Percentiles rank a stretch among this genome's conserved stretches.
Conservation (phyloP, 2,888 invertebrate genomes). For the Melanophora roralis region DNA sequence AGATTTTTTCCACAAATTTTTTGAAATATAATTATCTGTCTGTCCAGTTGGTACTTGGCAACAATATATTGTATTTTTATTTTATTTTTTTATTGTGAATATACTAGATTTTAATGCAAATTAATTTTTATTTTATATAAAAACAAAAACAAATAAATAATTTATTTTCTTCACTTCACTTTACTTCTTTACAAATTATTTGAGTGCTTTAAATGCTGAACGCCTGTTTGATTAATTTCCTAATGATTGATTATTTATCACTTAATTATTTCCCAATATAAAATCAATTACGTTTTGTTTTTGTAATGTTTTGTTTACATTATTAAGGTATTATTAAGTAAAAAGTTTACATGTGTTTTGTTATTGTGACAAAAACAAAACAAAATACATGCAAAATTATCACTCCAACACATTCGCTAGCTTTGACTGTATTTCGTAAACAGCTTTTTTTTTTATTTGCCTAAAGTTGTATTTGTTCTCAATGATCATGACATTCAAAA, state of each 20-base stretch:
- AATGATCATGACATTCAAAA: slow-evolving; percentile 49
- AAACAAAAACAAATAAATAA: slow-evolving; percentile 3
- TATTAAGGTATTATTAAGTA: too few species aligned
- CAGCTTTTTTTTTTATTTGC: neutral
- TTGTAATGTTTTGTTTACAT: too few species aligned
- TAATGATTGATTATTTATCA: slow-evolving; percentile 72
- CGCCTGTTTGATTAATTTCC: slow-evolving; percentile 72
- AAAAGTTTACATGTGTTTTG: too few species aligned
- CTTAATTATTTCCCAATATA: slow-evolving; percentile 66
- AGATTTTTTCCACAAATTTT: neutral
- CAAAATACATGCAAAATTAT: too few species aligned
- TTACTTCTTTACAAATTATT: neutral
- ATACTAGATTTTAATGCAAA: neutral
- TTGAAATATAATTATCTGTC: neutral
- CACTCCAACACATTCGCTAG: too few species aligned
- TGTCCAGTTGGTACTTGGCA: neutral
- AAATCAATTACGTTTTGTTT: slow-evolving; percentile 13
- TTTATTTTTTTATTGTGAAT: neutral
- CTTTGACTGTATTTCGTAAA: too few species aligned
- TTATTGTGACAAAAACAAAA: too few species aligned
- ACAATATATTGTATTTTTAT: neutral
- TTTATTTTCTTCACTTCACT: too few species aligned
- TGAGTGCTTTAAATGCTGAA: slow-evolving; percentile 63
- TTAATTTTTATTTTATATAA: neutral
- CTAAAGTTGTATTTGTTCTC: neutral